Evolutionary conservation across 2,797 vertebrate species (phyloP).

Genomic region (Bovichtus variegatus): DNA sequence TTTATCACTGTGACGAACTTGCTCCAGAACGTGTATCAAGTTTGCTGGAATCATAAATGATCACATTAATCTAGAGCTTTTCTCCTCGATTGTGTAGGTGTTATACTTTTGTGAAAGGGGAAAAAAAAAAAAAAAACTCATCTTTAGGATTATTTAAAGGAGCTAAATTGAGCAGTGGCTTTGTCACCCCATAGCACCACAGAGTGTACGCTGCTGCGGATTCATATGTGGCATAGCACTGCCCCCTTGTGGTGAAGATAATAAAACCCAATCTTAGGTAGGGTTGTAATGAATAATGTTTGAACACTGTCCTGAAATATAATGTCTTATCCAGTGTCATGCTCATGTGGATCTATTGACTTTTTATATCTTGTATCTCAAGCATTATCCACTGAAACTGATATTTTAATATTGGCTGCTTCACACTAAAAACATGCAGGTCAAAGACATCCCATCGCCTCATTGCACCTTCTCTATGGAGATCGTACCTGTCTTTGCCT

Average conservation of each 20-base stretch:
- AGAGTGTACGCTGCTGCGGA: background rate
- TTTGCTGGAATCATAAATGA: conserved; percentile 3
- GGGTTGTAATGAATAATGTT: background rate
- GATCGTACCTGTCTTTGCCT: conserved; percentile 97
- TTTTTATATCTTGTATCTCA: background rate
- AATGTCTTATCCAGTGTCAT: background rate
- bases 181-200: conserved; percentile 19
- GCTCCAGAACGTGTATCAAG: background rate
- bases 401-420: background rate
- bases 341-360: background rate
- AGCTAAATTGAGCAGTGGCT: conserved; percentile 1
- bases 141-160: conserved; percentile 27
- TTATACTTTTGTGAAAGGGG: background rate
- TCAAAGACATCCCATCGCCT: conserved; percentile 94
- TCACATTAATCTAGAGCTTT: conserved; percentile 11
- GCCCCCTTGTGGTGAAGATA: conserved; percentile 72
- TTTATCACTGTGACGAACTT: conserved; percentile 14
- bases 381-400: background rate
- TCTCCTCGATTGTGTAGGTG: conserved; percentile 7
- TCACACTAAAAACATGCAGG: conserved; percentile 81
- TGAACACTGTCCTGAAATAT: background rate
- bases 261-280: background rate
- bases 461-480: conserved; percentile 97
- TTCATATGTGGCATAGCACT: conserved; percentile 64
- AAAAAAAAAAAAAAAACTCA: background rate